Base-by-base conservation (phyloP, 2,113 vertebrate genomes). In the Melospiza melodia region DNA sequence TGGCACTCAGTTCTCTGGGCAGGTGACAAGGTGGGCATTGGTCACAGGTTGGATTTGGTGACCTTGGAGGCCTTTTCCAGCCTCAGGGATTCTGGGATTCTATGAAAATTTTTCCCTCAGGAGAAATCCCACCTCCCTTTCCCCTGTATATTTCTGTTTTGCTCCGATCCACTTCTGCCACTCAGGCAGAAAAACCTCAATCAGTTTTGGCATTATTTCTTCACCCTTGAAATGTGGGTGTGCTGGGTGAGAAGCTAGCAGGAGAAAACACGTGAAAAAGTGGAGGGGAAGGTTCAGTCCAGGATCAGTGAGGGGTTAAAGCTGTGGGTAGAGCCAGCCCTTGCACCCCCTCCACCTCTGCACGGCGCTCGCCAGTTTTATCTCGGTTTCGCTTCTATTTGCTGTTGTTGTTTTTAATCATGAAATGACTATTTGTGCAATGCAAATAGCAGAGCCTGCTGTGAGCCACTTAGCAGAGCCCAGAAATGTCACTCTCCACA, bases 371-470 rank as follows among this genome's bases (percentile, higher is more conserved):
- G 1, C 86, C 71, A 3, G 68, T 63, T 95, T 89, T 78, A 72
- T 89, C 86, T 91, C 49, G 66, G 93, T 84, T 94, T 78, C 90
- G 48, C 77, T 72, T 87, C 84, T 84, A 55, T 81, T 95, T 62
- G 82, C 88, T 96, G 95, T 54, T 96, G 94, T 95, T 96, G 95
- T 82, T 95, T 93, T 92, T 95, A 97, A 94, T 97, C 87, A 95
- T 17, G 4, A 94, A 96, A 94, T 84, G 89, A 95, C 84, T 94
- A 31, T 96, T 95, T 94, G 93, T 95, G 91, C 91, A 46, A 94
- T 41, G 89, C 93, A 89, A 93, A 93, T 17, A 93, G 86, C 96
- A 86, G 89, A 77, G 89, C 89, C 86, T 94, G 95, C 93, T 97
- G 94, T 61, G 96, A 95, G 81, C 73, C 89, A 91, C 94, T 96